phyloP scores from a whole-genome alignment of 2,113 vertebrate species.

The Excalfactoria chinensis region DNA sequence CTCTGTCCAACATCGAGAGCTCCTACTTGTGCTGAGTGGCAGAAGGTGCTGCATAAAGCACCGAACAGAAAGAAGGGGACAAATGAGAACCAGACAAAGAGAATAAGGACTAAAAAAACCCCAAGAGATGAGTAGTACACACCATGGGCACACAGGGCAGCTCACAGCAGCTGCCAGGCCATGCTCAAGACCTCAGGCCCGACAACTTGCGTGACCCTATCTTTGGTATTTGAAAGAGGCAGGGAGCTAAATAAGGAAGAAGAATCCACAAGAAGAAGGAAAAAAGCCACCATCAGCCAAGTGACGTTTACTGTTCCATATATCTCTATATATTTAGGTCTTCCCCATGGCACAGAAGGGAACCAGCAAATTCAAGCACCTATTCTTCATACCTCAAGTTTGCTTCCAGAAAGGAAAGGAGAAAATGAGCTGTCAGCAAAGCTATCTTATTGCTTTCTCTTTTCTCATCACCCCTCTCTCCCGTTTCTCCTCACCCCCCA shows the following conservation, averaged over 20 bases:
- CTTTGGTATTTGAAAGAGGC: constrained; percentile 11
- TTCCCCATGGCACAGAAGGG: background rate
- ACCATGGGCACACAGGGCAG: rapidly evolving
- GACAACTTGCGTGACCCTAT: background rate
- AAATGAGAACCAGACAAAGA: background rate
- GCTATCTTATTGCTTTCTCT: background rate
- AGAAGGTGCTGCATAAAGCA: background rate
- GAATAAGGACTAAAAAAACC: background rate
- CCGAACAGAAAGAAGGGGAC: background rate
- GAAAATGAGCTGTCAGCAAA: background rate
- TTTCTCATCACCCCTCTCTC: background rate
- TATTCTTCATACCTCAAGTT: background rate
- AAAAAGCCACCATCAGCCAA: background rate
- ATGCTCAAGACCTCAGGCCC: background rate
- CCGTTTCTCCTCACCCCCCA: background rate
- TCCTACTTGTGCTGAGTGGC: background rate
- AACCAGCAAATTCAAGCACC: background rate
- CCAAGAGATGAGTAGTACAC: background rate
- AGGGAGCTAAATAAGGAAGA: constrained; percentile 52
- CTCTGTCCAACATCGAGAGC: background rate
- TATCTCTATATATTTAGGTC: background rate
- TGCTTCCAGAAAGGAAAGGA: background rate
- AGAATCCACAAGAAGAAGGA: background rate
- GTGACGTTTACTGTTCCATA: background rate
- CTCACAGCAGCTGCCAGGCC: background rate